Base-by-base conservation (phyloP, 2,888 invertebrate species). In the Cyclophora albipunctata region DNA sequence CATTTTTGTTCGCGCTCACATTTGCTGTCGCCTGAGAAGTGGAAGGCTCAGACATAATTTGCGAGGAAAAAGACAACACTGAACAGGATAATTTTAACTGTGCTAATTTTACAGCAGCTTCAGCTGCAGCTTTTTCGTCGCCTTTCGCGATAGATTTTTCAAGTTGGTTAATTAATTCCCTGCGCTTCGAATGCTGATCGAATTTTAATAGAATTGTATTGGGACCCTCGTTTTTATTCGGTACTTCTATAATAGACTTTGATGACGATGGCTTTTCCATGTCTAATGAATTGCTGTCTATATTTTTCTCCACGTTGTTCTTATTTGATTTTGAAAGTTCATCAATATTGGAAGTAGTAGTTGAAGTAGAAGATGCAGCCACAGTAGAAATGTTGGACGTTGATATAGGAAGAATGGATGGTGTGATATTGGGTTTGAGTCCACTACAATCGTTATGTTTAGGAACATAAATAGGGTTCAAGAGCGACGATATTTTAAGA, bases 141-240 rank as follows among this genome's bases (percentile, higher is more conserved):
- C 95, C 95, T 69, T 91, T 91, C 3, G 93, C 92, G 64, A 96
- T 96, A 2, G 95, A 93, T 50, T 90, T 90, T 78, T 96, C 95
- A 49, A 96, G 83, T 74, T 93, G 90, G 71, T 91, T 90, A 61
- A 95, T 85, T 58, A 94, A 70, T 50, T 81, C 73, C 56, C 86
- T 75, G 34, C 84, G 78, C 60, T 69, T 74, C 6, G 73, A 68
- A 59, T 85, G 82, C 45, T 79, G 75, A 54, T 78, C 71, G 42
- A 66, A 50, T 43, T 43, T 20, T 43, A 7, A 5, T 43, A 43
- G 3, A 37, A 37, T 37, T 37, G 37, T 5, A 37, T 37, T 37
- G 37, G 5, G 20, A 20, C 20, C 20, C 20, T 20, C 20, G 20
- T 20, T 20, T 20, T 20, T 20, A 20, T 20, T 20, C 20, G 20